Base-by-base conservation (phyloP, 2,113 vertebrate species). In the Smithornis capensis region DNA sequence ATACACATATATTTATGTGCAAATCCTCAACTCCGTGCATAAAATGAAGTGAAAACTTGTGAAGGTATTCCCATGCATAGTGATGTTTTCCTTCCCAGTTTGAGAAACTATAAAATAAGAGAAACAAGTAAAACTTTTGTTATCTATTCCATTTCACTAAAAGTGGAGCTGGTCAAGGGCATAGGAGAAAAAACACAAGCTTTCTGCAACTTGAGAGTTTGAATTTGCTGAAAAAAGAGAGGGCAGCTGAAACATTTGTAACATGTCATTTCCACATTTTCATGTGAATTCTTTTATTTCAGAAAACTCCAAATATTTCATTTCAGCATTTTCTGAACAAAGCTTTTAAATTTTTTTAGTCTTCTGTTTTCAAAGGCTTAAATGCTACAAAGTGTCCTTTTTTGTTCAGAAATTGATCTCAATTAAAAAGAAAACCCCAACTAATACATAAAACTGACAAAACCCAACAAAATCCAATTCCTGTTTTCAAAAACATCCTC, bases 371-470 rank as follows among this genome's bases (percentile, higher is more conserved):
- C 88, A 95, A 88, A 93, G 92, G 70, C 68, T 94, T 70, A 81
- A 89, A 93, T 47, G 38, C 27, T 86, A 89, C 60, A 40, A 83
- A 92, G 56, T 69, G 71, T 33, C 63, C 79, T 56, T 94, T 94
- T 96, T 95, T 96, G 94, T 94, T 92, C 78, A 81, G 75, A 89
- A 92, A 81, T 84, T 77, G 83, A 87, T 92, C 92, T 74, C 53
- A 87, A 84, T 91, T 92, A 92, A 78, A 96, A 92, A 81, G 69
- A 84, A 95, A 94, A 96, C 38, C 29, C 52, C 87, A 89, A 42
- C 47, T 79, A 96, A 89, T 91, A 91, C 27, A 94, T 87, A 94
- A 94, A 89, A 78, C 63, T 78, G 64, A 92, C 87, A 94, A 87
- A 81, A 44, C 2, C 3, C 21, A 80, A 56, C 57, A 92, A 90